Evolutionary conservation across 2,888 invertebrate genomes (phyloP).

Genomic region (Drosophila gaucha): DNA sequence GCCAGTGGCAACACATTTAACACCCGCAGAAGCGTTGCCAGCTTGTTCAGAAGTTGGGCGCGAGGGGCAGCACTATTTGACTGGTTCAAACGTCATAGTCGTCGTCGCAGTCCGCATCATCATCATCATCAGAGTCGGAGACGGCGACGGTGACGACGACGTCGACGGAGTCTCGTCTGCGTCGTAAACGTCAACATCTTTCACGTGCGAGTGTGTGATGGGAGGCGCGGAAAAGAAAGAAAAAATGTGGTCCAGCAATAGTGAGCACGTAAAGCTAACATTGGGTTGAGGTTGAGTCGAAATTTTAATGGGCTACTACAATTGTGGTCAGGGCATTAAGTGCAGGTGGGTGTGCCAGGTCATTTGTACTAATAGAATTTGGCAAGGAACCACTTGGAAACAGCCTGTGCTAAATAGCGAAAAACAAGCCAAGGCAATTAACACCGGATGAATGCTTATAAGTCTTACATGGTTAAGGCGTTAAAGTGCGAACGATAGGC

Average conservation of each 20-base stretch:
- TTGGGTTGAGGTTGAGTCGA: conserved; percentile 47
- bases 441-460: background rate
- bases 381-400: conserved; percentile 1
- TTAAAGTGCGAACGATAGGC: background rate
- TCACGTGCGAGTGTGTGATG: conserved; percentile 50
- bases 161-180: conserved; percentile 43
- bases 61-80: conserved; percentile 49
- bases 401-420: background rate
- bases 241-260: conserved; percentile 32
- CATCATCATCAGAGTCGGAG: conserved; percentile 48
- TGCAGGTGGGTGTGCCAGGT: conserved; percentile 37
- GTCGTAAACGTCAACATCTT: conserved; percentile 74
- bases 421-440: background rate
- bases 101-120: conserved; percentile 54
- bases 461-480: background rate
- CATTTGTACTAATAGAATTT: conserved; percentile 14
- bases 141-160: conserved; percentile 10
- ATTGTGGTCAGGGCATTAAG: conserved; percentile 49
- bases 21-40: conserved; percentile 59
- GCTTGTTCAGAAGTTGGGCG: background rate
- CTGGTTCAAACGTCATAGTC: conserved; percentile 60
- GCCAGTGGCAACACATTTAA: conserved; percentile 70
- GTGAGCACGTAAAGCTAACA: conserved; percentile 26
- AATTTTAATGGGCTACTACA: conserved; percentile 64
- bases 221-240: conserved; percentile 27